Conservation (phyloP, 2,888 invertebrate species). For the Boloria selene region DNA sequence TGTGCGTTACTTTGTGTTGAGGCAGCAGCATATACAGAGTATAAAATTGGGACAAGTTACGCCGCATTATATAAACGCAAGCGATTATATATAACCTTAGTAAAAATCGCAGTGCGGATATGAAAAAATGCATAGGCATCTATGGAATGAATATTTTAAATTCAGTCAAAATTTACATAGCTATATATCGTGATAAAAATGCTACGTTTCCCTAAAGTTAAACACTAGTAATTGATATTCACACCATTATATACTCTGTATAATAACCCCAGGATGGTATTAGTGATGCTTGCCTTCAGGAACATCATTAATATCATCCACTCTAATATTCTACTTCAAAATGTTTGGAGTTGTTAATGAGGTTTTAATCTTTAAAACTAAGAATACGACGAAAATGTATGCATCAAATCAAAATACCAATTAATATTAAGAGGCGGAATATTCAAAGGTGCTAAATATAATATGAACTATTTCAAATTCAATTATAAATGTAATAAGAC, state of each 20-base stretch:
- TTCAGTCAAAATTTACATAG: constrained; percentile 50
- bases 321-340: constrained; percentile 23
- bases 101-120: constrained; percentile 23
- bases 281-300: constrained; percentile 20
- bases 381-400: constrained; percentile 22
- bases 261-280: constrained; percentile 44
- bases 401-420: constrained; percentile 19
- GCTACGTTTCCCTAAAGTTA: constrained; percentile 35
- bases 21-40: constrained; percentile 40
- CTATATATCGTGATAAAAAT: constrained; percentile 42
- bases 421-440: constrained; percentile 29
- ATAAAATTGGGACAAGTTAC: constrained; percentile 33
- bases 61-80: constrained; percentile 23
- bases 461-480: neutral
- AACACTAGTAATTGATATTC: constrained; percentile 40
- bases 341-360: constrained; percentile 25
- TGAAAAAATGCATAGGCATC: constrained; percentile 39
- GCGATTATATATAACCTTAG: constrained; percentile 12
- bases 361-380: constrained; percentile 30
- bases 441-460: constrained; percentile 10
- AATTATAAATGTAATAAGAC: neutral
- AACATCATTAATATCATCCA: constrained; percentile 31
- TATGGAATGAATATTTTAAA: constrained; percentile 53
- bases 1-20: constrained; percentile 39
- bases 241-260: constrained; percentile 49